Evolutionary conservation across 2,113 vertebrate species (phyloP), one percentile per base, ranked within the genome.

Genomic region (Rhabdomys dilectus): DNA sequence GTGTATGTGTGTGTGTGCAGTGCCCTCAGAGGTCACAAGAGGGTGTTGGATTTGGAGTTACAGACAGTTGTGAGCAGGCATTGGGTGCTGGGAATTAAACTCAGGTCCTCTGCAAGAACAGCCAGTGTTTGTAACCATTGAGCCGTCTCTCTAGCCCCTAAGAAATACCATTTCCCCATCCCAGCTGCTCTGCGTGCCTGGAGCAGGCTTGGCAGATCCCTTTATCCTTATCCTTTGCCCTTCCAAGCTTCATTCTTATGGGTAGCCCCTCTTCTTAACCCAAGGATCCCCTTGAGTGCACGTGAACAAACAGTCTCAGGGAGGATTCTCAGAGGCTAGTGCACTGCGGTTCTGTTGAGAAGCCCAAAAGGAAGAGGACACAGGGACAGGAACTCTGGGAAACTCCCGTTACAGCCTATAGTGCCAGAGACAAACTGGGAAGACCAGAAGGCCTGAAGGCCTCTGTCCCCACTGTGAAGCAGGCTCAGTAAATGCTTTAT

Each of bases 331-430:
- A 51, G 10, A 8, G 31, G 24, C 62, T 12, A 7, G 8, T 31
- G 9, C 0, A 2, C n/a, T 77, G 39, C 7, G 39, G 60, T 29
- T 5, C 51, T 82, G 68, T 16, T 1, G 36, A 42, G 51, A 17
- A 34, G 1, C 4, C 0, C 0, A 3, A 26, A 26, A 7, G 34
- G 48, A 16, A 39, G n/a, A 22, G 24, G 51, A 4, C 0, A 5
- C 7, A 12, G n/a, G 31, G 8, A 15, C 9, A 48, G 34, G 48
- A 45, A 53, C 1, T 22, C 7, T 0, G 7, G 76, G 9, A 34
- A 68, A 36, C 4, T 1, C 21, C 2, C 36, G 0, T 0, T 1
- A 2, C 21, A 60, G n/a, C 7, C 24, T 73, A 60, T 26, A 75
- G 53, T 64, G 24, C 48, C 58, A 7, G 34, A 70, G 62, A 9